Base-by-base conservation (phyloP, 1,140 invertebrate genomes). In the Drosophila murphyi region DNA sequence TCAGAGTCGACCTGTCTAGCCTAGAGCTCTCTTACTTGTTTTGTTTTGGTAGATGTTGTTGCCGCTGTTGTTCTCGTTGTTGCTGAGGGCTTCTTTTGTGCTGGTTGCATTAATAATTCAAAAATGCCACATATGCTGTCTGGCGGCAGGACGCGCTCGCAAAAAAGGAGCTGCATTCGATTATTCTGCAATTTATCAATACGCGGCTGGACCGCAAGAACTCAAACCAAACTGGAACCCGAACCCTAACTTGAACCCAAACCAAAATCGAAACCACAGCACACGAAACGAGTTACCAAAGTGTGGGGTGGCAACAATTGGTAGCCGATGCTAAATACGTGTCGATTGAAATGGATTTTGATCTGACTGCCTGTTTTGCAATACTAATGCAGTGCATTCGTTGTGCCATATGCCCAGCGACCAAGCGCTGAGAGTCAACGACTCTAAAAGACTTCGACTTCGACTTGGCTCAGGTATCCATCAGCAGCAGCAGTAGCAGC, bases 141-240 rank as follows among this genome's bases (percentile, higher is more conserved):
- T 47, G 35, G 52, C 48, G 34, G 28, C 72, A 81, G 76, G 67
- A 67, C 61, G 55, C 71, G 28, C 32, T 32, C 63, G 10, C 32
- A 64, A 32, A 34, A 51, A 59, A 48, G 62, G 28, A 77, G 20
- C 55, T 55, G 80, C 50, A 80, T 88, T 88, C 80, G 88, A 78
- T 88, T 89, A 89, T 85, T 89, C 64, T 75, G 80, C 80, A 78
- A 88, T 89, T 89, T 88, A 85, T 89, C 83, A 88, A 82, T 88
- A 54, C 59, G 41, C 32, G 54, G 59, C 37, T 55, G 59, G 28
- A 31, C 39, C 39, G 45, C 39, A 35, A 20, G 31, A 60, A 43
- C 57, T 35, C 41, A 2, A 6, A 10, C 39, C 55, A 57, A 12
- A 3, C 55, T 5, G 4, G 5, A 34, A 34, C 34, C 5, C 34